These are phyloP conservation scores for Meloe dianella DNA, from an alignment of 2,888 invertebrate genomes.

Conservation along the genomic window DNA sequence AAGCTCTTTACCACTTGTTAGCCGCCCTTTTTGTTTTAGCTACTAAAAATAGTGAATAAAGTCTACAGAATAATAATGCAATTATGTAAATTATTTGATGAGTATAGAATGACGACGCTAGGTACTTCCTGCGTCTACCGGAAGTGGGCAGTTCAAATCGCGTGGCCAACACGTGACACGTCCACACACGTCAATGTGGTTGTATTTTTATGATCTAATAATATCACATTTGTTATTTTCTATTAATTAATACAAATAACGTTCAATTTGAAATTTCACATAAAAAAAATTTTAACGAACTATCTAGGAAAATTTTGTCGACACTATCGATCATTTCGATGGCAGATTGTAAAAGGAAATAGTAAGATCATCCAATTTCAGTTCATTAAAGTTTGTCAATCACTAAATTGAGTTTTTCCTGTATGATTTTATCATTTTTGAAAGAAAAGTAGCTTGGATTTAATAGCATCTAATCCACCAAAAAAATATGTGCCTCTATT, in stretches of 20 bases:
- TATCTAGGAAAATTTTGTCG: background rate
- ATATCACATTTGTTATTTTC: background rate
- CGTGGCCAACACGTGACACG: conserved; percentile 50
- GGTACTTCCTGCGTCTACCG: conserved; percentile 49
- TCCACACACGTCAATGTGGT: conserved; percentile 42
- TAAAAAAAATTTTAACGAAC: too few relatives aligned
- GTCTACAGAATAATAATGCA: conserved; percentile 40
- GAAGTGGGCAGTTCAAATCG: conserved; percentile 53
- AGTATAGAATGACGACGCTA: conserved; percentile 49
- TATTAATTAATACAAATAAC: background rate
- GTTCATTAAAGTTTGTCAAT: background rate
- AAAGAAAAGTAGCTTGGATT: background rate
- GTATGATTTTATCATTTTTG: background rate
- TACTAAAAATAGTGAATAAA: background rate
- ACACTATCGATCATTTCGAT: background rate
- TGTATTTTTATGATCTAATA: background rate
- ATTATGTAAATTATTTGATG: conserved; percentile 55
- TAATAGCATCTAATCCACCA: too few relatives aligned
- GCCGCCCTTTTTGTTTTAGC: conserved; percentile 19
- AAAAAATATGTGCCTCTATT: too few relatives aligned
- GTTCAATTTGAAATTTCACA: too few relatives aligned
- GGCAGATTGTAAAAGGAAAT: background rate
- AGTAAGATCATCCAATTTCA: background rate
- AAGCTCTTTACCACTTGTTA: conserved; percentile 23
- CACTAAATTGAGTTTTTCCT: background rate